phyloP scores from a whole-genome alignment of 2,797 vertebrate species.

The Atherinosoma microstoma region DNA sequence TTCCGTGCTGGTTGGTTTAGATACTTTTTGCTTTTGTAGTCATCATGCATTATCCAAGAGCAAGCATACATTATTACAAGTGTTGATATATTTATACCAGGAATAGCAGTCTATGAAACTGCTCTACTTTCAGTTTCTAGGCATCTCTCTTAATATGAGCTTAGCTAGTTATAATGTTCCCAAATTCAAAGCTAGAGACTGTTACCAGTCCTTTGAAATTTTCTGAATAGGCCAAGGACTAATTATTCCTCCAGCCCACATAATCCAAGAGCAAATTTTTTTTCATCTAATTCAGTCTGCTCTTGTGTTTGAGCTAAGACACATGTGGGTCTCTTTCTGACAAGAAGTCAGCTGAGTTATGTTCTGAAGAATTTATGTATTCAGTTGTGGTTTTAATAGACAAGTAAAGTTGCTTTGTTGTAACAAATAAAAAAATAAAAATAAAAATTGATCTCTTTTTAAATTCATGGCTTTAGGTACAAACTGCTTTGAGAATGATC shows the following conservation, averaged over 20 bases:
- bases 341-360: constrained; percentile 1
- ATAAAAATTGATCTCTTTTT: no score
- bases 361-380: not conserved
- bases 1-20: constrained; percentile 7
- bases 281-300: constrained; percentile 5
- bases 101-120: not conserved
- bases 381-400: constrained; percentile 8
- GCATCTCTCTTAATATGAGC: constrained; percentile 11
- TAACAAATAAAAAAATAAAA: no score
- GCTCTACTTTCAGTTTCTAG: constrained; percentile 9
- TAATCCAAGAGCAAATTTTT: constrained; percentile 18
- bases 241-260: constrained; percentile 27
- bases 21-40: constrained; percentile 6
- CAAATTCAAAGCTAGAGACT: constrained; percentile 15
- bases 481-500: not conserved
- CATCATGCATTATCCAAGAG: constrained; percentile 17
- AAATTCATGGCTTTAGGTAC: not conserved
- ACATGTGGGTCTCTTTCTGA: not conserved
- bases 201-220: not conserved
- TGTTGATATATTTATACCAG: constrained; percentile 14
- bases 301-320: constrained; percentile 1
- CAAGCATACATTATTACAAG: constrained; percentile 15
- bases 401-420: not conserved
- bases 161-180: constrained; percentile 6
- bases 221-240: constrained; percentile 16